Conservation (phyloP, 2,797 vertebrate genomes). For the Fringilla coelebs region DNA sequence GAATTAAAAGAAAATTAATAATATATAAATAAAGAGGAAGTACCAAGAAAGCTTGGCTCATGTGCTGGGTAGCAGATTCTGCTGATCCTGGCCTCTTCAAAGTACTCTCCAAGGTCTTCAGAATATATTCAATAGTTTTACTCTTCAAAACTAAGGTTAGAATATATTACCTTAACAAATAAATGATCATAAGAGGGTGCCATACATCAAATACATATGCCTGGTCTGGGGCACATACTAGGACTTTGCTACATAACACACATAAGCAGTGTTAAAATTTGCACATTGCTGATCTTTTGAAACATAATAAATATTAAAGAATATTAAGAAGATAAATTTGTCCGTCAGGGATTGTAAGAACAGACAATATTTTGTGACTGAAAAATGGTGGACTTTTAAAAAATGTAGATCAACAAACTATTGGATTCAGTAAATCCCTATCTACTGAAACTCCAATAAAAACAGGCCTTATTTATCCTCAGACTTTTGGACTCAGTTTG, state of each 20-base stretch:
- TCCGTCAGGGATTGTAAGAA: neutral
- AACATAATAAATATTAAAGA: neutral
- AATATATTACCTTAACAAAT: neutral
- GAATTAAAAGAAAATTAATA: slow-evolving; percentile 46
- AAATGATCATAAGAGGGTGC: neutral
- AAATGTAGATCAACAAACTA: neutral
- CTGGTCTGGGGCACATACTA: neutral
- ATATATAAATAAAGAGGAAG: slow-evolving; percentile 28
- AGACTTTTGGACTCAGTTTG: neutral
- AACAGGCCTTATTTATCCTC: neutral
- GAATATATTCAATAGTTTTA: neutral
- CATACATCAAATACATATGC: neutral
- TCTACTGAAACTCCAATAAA: neutral
- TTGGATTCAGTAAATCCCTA: neutral
- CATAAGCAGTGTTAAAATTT: neutral
- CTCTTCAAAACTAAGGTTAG: neutral
- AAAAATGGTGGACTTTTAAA: neutral
- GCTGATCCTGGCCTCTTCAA: slow-evolving; percentile 23
- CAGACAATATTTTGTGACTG: neutral
- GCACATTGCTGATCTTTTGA: neutral
- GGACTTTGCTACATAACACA: neutral
- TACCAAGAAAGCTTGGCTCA: neutral
- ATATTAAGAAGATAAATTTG: neutral
- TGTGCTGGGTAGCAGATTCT: neutral
- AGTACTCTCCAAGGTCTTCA: neutral